A percentile compares a stretch with the other conserved stretches of the same genome.
Conservation (phyloP, 2,113 vertebrate genomes). For the Hippocampus mohnikei region DNA sequence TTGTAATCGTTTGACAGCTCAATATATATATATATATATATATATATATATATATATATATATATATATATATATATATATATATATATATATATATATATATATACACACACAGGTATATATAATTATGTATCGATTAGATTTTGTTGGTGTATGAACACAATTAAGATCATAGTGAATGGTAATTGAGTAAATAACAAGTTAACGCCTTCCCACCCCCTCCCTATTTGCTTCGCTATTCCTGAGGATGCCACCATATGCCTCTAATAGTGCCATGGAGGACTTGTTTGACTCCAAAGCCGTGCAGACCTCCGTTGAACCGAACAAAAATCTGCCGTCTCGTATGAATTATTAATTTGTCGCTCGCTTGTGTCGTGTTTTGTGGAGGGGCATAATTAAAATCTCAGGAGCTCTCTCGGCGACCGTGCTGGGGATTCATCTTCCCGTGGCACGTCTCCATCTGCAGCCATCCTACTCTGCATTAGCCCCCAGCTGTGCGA, state of each 20-base stretch:
- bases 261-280: conserved; percentile 14
- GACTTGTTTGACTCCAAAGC: conserved; percentile 23
- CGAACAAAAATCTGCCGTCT: conserved; percentile 35
- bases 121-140: conserved; percentile 34
- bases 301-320: conserved; percentile 18
- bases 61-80: too few relatives aligned
- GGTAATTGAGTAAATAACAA: conserved; percentile 45
- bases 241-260: conserved; percentile 8
- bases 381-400: conserved; percentile 51
- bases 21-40: too few relatives aligned
- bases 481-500: conserved; percentile 73
- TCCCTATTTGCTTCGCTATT: background rate
- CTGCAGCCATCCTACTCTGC: conserved; percentile 70
- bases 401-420: conserved; percentile 59
- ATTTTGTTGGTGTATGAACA: conserved; percentile 58
- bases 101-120: too few relatives aligned
- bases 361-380: conserved; percentile 12
- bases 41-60: too few relatives aligned
- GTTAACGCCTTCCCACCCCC: background rate
- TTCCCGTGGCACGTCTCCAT: conserved; percentile 75
- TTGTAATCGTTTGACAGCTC: too few relatives aligned
- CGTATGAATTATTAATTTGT: conserved; percentile 62
- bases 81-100: too few relatives aligned
- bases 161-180: conserved; percentile 50
- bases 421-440: conserved; percentile 76